Base-by-base conservation (phyloP, 2,888 invertebrate genomes). In the Trileptium ribeirensis region DNA sequence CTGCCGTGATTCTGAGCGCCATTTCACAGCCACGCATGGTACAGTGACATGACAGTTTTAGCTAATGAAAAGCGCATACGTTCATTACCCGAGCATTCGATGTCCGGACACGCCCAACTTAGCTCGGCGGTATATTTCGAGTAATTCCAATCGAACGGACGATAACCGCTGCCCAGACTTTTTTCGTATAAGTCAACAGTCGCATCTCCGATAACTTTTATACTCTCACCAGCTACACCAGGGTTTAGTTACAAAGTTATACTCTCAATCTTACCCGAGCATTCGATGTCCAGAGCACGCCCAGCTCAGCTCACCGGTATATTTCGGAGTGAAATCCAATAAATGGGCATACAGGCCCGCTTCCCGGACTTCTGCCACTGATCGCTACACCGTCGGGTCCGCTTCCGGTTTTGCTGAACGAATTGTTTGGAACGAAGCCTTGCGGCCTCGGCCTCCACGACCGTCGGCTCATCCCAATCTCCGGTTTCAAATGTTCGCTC, bases 401-500 rank as follows among this genome's bases (percentile, higher is more conserved):
- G n/a, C n/a, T n/a, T n/a, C n/a, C n/a, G n/a, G n/a, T n/a, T n/a
- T n/a, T n/a, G n/a, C n/a, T n/a, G n/a, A n/a, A n/a, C n/a, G n/a
- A n/a, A n/a, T n/a, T n/a, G n/a, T n/a, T n/a, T 8, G 51, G 51
- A 51, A 51, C 24, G 24, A 51, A 51, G 8, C 51, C 51, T 24
- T 24, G 51, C 51, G 51, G 24, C 51, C 51, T 8, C 51, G 51
- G 24, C 51, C 79, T 36, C 82, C 39, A 15, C 86, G 79, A 1
- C n/a, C n/a, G n/a, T n/a, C n/a, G n/a, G n/a, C n/a, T 84, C 83
- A 74, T 87, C 84, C 84, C 85, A 87, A 75, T 87, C 86, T 40
- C 82, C 84, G 1, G 87, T 87, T 67, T 85, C 86, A 67, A 87
- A 82, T 24, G 85, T 85, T 33, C 83, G 84, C 74, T 85, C 84